Evolutionary conservation across 2,888 invertebrate genomes (phyloP).

Genomic region (Melanchra persicariae): DNA sequence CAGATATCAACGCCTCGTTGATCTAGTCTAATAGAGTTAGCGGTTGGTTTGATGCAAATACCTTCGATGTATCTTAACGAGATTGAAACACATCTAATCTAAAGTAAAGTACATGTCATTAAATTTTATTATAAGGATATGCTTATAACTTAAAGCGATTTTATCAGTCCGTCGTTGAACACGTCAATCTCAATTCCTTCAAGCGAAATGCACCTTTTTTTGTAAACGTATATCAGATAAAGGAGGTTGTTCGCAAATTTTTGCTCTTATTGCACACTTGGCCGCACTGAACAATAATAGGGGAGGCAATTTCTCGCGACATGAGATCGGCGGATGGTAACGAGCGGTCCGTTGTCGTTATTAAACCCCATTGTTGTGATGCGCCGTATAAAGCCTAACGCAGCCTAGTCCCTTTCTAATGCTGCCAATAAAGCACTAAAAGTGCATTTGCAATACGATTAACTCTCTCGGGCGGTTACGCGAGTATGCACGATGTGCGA

Average conservation of each 20-base stretch:
- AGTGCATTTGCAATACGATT: constrained; percentile 81
- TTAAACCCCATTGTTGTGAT: constrained; percentile 86
- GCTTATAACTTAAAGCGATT: constrained; percentile 46
- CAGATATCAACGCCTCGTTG: constrained; percentile 62
- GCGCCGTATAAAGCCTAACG: constrained; percentile 81
- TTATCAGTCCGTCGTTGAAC: constrained; percentile 42
- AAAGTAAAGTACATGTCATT: constrained; percentile 46
- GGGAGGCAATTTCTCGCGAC: constrained; percentile 81
- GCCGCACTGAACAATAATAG: constrained; percentile 79
- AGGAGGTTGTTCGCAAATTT: constrained; percentile 76
- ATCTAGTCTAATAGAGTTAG: constrained; percentile 54
- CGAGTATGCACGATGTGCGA: constrained; percentile 63
- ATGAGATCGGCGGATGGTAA: constrained; percentile 81
- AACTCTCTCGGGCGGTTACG: constrained; percentile 65
- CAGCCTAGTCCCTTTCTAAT: constrained; percentile 81
- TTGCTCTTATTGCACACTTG: constrained; percentile 81
- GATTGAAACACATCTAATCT: constrained; percentile 48
- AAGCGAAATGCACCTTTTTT: constrained; percentile 59
- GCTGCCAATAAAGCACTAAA: constrained; percentile 84
- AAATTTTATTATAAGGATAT: constrained; percentile 45
- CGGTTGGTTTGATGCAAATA: constrained; percentile 58
- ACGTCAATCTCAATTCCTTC: constrained; percentile 55
- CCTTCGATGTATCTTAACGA: constrained; percentile 44
- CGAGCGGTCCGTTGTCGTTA: constrained; percentile 83
- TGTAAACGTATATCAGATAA: constrained; percentile 70